These are phyloP conservation scores for Ascaphus truei DNA, from an alignment of 2,113 vertebrate genomes.

Conservation along the genomic window DNA sequence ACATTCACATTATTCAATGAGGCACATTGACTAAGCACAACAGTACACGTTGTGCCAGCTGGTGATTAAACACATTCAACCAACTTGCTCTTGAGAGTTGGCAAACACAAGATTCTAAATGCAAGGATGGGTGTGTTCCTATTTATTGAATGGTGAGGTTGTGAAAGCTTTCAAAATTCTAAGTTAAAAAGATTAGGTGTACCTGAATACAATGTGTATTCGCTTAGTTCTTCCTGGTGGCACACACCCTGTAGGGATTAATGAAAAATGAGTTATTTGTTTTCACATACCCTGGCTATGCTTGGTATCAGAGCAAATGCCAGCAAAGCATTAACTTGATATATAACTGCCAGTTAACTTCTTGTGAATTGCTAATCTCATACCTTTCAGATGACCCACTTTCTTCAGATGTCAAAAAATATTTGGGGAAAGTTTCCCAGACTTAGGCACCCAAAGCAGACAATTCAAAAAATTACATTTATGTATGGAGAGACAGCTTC, in stretches of 20 bases:
- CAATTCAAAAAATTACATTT: too few relatives aligned
- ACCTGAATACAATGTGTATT: conserved; percentile 13
- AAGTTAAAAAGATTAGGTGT: conserved; percentile 25
- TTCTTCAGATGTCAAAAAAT: neutral
- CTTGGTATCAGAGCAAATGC: neutral
- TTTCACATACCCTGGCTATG: neutral
- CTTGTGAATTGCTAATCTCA: neutral
- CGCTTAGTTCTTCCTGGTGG: neutral
- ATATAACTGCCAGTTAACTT: neutral
- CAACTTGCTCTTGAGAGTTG: conserved; percentile 12
- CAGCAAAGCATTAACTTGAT: neutral
- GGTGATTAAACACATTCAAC: conserved; percentile 10
- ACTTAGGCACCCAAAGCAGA: too few relatives aligned
- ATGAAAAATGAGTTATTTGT: neutral
- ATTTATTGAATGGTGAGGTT: conserved; percentile 19
- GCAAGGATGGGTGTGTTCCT: conserved; percentile 33
- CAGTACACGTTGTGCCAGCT: conserved; percentile 3
- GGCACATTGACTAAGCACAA: conserved; percentile 1
- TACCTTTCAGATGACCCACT: neutral
- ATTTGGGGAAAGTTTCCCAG: too few relatives aligned
- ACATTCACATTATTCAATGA: neutral
- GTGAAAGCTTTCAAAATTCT: conserved; percentile 2
- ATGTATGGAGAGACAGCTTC: too few relatives aligned
- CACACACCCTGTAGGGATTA: neutral
- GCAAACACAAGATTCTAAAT: conserved; percentile 1